Evolutionary conservation across 2,113 vertebrate species (phyloP).

Genomic region (Blennius ocellaris): DNA sequence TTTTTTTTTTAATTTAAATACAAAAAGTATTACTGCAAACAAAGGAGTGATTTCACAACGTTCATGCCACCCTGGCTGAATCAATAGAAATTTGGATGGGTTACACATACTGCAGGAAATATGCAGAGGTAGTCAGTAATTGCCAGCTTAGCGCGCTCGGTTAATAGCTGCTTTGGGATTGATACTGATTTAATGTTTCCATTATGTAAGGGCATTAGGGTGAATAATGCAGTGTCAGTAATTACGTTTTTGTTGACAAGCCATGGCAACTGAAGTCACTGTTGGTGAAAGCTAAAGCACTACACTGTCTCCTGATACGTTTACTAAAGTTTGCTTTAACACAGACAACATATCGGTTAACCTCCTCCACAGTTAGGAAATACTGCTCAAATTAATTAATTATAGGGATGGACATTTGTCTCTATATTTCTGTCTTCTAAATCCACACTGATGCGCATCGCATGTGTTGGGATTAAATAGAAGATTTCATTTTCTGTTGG

Average conservation of each 20-base stretch:
- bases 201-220: conserved; percentile 10
- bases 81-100: conserved; percentile 4
- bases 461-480: too few relatives aligned
- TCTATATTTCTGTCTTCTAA: background rate
- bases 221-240: conserved; percentile 28
- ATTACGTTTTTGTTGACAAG: conserved; percentile 10
- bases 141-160: background rate
- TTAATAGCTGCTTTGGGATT: conserved; percentile 34
- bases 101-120: conserved; percentile 6
- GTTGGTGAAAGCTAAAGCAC: too few relatives aligned
- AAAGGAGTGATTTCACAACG: background rate
- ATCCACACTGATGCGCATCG: background rate
- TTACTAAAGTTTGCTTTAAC: too few relatives aligned
- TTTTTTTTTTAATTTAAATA: background rate
- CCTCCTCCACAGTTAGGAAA: too few relatives aligned
- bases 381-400: too few relatives aligned
- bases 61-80: background rate
- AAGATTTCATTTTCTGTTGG: too few relatives aligned
- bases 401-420: background rate
- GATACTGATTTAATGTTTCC: conserved; percentile 36
- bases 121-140: conserved; percentile 9
- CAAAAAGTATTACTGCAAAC: background rate
- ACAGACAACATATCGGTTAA: too few relatives aligned
- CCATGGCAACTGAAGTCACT: background rate
- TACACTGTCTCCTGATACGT: too few relatives aligned